Evolutionary conservation across 2,797 vertebrate species (phyloP).

Genomic region (Martes flavigula): DNA sequence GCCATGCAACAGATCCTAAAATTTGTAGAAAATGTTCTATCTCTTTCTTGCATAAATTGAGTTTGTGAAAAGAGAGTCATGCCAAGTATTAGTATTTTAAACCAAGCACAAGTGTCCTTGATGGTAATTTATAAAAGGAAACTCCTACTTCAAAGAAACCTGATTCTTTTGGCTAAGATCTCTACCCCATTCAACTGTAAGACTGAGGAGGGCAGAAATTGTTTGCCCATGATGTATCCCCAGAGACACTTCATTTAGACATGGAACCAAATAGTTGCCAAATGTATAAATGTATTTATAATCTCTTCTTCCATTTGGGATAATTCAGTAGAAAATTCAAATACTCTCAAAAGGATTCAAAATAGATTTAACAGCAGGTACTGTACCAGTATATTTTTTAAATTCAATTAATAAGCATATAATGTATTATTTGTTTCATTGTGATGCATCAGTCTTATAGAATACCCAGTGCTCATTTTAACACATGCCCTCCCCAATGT

Average conservation of each 20-base stretch:
- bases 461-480: no score
- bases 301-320: background rate
- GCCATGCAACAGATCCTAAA: fast-evolving
- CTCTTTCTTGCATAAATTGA: background rate
- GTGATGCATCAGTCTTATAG: no score
- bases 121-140: background rate
- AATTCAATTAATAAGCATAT: no score
- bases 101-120: background rate
- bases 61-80: background rate
- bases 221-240: background rate
- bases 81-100: background rate
- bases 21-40: background rate
- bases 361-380: background rate
- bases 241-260: background rate
- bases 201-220: background rate
- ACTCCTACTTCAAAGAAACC: background rate
- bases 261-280: background rate
- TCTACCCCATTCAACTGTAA: background rate
- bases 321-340: background rate
- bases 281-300: background rate
- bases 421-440: no score
- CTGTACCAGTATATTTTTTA: no score
- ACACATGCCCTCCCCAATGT: no score
- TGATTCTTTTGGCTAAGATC: background rate
- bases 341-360: background rate